Conservation (phyloP, 2,113 vertebrate genomes). For the Carassius auratus region DNA sequence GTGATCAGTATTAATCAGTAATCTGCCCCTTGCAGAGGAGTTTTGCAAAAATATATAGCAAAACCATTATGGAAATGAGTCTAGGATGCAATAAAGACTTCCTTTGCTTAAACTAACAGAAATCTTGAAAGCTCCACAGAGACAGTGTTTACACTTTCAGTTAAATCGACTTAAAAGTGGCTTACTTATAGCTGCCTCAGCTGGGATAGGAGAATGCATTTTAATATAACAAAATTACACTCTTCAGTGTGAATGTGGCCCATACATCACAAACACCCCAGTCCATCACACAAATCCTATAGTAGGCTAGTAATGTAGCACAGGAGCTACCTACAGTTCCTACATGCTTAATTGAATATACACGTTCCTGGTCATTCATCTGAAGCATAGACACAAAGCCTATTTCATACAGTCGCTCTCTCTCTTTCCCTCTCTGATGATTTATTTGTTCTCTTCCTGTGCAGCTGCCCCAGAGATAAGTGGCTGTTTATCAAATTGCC, state of each 20-base stretch:
- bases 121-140: not conserved
- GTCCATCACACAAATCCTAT: slow-evolving; percentile 23
- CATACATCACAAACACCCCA: slow-evolving; percentile 15
- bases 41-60: not conserved
- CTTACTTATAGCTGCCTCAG: not conserved
- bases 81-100: not conserved
- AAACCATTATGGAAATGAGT: not conserved
- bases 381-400: slow-evolving; percentile 36
- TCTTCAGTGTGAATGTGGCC: not conserved
- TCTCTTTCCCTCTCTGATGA: slow-evolving; percentile 46
- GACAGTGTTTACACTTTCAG: not conserved
- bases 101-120: not conserved
- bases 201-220: not conserved
- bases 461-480: slow-evolving; percentile 67
- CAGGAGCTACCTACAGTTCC: too few relatives aligned
- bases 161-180: not conserved
- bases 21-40: not conserved
- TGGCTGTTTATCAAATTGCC: slow-evolving; percentile 69
- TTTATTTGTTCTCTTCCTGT: slow-evolving; percentile 60
- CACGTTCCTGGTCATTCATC: slow-evolving; percentile 52
- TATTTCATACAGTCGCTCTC: slow-evolving; percentile 23
- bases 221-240: not conserved
- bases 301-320: slow-evolving; percentile 18
- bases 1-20: not conserved
- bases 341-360: slow-evolving; percentile 53